A percentile compares a stretch with the other conserved stretches of the same genome.
These are phyloP conservation scores for Drosophila nikananu DNA, from an alignment of 1,140 invertebrate species.

Conservation along the genomic window DNA sequence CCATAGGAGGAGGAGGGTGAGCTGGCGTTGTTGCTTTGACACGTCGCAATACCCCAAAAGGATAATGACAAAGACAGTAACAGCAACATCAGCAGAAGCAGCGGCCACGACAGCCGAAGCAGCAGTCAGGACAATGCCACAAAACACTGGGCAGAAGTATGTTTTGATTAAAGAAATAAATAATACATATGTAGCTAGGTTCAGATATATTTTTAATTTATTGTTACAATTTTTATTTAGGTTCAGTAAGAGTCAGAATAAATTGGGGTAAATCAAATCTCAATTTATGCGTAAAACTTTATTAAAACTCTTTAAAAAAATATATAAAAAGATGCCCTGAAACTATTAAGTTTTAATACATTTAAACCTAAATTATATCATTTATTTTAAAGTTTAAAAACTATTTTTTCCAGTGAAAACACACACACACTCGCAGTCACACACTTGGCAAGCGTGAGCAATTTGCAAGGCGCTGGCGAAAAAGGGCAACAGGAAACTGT, in stretches of 20 bases:
- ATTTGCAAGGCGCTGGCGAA: slow-evolving; percentile 78
- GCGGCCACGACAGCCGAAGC: slow-evolving; percentile 18
- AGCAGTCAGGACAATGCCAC: slow-evolving; percentile 71
- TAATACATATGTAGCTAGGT: background rate
- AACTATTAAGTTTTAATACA: background rate
- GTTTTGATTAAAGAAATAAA: background rate
- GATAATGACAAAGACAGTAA: slow-evolving; percentile 81
- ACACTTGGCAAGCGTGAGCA: slow-evolving; percentile 75
- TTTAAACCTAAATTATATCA: no score
- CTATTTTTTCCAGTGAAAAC: slow-evolving; percentile 18
- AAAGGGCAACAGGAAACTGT: slow-evolving; percentile 79
- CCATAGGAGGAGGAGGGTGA: background rate
- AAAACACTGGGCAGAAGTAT: slow-evolving; percentile 14
- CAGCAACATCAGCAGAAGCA: slow-evolving; percentile 44
- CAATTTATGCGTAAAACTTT: background rate
- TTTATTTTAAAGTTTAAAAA: background rate
- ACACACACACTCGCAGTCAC: slow-evolving; percentile 23
- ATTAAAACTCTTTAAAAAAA: no score
- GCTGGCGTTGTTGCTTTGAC: slow-evolving; percentile 80
- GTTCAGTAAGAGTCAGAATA: no score
- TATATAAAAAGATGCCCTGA: background rate
- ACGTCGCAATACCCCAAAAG: slow-evolving; percentile 83
- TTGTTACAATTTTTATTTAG: background rate
- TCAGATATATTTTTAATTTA: background rate
- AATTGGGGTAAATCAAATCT: no score